A percentile compares a stretch with the other conserved stretches of the same genome.
Evolutionary conservation across 2,797 vertebrate genomes (phyloP).

Genomic region (Yasuhikotakia modesta): DNA sequence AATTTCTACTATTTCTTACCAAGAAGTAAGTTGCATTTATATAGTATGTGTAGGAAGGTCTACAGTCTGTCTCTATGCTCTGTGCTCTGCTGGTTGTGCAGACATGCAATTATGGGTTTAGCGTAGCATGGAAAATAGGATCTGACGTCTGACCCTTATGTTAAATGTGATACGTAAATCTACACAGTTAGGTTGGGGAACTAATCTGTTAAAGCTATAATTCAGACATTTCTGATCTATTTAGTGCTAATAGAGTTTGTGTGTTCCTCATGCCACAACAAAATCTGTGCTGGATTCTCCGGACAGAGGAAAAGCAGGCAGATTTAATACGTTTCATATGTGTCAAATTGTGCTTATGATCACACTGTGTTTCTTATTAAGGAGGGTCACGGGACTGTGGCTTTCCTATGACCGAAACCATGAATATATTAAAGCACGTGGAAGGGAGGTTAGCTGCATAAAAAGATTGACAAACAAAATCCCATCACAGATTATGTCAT

Average conservation of each 20-base stretch:
- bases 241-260: neutral
- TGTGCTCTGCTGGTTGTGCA: constrained; percentile 16
- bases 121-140: constrained; percentile 43
- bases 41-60: constrained; percentile 42
- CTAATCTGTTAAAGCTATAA: neutral
- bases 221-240: constrained; percentile 12
- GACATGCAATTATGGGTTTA: constrained; percentile 27
- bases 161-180: constrained; percentile 41
- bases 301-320: constrained; percentile 15
- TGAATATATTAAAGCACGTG: neutral
- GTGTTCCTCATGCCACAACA: neutral
- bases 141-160: constrained; percentile 47
- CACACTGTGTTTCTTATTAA: constrained; percentile 24
- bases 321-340: constrained; percentile 21
- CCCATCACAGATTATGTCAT: constrained; percentile 15
- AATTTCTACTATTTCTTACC: neutral
- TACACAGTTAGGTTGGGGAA: constrained; percentile 14
- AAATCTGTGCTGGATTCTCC: neutral
- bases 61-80: neutral
- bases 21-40: constrained; percentile 1
- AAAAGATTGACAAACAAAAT: constrained; percentile 11
- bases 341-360: constrained; percentile 31
- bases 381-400: constrained; percentile 8
- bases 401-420: constrained; percentile 25
- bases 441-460: neutral